Evolutionary conservation across 2,113 vertebrate genomes (phyloP).

Genomic region (Dromas ardeola): DNA sequence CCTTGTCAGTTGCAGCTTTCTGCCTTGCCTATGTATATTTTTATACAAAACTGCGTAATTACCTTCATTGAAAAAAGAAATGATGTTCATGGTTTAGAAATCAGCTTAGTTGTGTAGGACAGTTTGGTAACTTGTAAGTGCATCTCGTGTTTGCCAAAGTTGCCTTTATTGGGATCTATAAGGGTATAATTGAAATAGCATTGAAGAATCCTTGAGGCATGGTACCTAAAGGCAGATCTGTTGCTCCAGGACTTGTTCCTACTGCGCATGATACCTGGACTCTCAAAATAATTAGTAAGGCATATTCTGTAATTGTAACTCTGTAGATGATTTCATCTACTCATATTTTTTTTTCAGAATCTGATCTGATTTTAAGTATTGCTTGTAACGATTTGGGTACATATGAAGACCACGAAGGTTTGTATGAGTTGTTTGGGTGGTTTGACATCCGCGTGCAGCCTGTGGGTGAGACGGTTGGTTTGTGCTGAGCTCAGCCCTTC

Average conservation of each 20-base stretch:
- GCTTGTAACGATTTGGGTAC: background rate
- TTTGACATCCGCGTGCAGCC: background rate
- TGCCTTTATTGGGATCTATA: background rate
- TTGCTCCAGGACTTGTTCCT: background rate
- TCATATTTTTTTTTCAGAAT: background rate
- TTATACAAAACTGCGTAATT: background rate
- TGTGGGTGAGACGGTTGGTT: background rate
- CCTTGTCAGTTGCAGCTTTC: background rate
- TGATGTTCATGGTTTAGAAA: background rate
- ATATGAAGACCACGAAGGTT: background rate
- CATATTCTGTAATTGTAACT: background rate
- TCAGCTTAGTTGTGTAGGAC: background rate
- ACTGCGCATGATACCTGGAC: background rate
- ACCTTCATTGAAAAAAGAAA: background rate
- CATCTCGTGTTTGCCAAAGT: background rate
- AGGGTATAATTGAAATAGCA: background rate
- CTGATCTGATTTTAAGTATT: background rate
- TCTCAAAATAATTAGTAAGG: background rate
- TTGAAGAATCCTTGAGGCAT: background rate
- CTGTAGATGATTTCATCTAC: background rate
- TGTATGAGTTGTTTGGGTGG: rapidly evolving
- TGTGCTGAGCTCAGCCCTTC: background rate
- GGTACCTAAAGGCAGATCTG: background rate
- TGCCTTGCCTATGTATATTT: background rate
- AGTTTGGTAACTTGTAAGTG: background rate